Percentiles rank a stretch among this genome's conserved stretches.
Conservation (phyloP, 2,113 vertebrate genomes). For the Gila orcuttii region DNA sequence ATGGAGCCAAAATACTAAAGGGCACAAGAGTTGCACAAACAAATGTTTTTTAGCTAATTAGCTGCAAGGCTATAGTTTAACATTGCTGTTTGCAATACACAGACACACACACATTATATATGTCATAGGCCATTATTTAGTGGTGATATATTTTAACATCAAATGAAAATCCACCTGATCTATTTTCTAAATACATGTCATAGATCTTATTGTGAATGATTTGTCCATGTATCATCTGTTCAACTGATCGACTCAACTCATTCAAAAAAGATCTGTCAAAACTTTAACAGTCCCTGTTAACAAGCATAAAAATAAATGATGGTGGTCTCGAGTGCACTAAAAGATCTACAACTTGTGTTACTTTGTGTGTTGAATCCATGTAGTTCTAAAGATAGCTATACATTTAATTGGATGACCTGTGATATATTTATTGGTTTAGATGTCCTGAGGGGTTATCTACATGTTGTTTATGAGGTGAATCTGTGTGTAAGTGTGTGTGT, state of each 20-base stretch:
- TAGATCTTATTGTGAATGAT: too few relatives aligned
- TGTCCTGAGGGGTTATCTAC: constrained; percentile 66
- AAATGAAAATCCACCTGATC: not conserved
- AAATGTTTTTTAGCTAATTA: constrained; percentile 69
- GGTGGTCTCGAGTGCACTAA: not conserved
- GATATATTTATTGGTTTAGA: constrained; percentile 78
- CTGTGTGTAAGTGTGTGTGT: constrained; percentile 41
- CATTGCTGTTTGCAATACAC: constrained; percentile 14
- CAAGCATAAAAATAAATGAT: not conserved
- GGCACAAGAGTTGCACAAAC: constrained; percentile 75
- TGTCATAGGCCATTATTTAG: not conserved
- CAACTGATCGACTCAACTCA: not conserved
- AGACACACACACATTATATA: too few relatives aligned
- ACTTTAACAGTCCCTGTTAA: not conserved
- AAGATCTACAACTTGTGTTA: not conserved
- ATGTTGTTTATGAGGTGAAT: constrained; percentile 36
- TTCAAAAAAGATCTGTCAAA: not conserved
- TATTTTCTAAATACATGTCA: too few relatives aligned
- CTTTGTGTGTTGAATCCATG: not conserved
- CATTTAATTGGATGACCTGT: constrained; percentile 62
- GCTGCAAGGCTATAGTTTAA: constrained; percentile 67
- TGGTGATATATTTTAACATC: not conserved
- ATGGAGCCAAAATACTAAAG: constrained; percentile 77
- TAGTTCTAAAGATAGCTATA: not conserved
- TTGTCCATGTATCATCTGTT: not conserved